phyloP scores from a whole-genome alignment of 2,113 vertebrate species.

The Halcyon senegalensis region DNA sequence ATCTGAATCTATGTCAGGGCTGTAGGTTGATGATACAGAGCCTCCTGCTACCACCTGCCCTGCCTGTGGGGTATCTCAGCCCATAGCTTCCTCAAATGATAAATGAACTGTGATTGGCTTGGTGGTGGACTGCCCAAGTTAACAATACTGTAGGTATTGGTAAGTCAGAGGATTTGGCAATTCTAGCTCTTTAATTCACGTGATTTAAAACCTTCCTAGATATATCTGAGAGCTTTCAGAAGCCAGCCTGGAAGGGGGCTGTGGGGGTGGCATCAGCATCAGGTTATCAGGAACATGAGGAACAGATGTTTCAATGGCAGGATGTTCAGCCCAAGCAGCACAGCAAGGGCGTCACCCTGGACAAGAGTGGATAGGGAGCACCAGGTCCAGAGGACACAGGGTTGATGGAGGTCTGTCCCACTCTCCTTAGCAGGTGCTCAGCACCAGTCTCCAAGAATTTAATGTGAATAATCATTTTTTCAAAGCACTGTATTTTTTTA shows the following conservation, averaged over 20 bases:
- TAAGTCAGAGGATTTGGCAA: neutral
- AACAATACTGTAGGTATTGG: neutral
- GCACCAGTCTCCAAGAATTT: neutral
- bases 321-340: neutral
- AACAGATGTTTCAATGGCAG: neutral
- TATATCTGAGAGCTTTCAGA: neutral
- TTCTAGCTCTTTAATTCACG: neutral
- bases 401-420: neutral
- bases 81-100: neutral
- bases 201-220: neutral
- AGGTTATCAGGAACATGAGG: neutral
- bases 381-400: neutral
- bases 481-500: neutral
- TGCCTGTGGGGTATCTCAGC: neutral
- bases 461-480: neutral
- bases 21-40: neutral
- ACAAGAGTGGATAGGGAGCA: neutral
- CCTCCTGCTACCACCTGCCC: neutral
- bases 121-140: neutral
- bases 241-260: neutral
- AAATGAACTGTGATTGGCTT: neutral
- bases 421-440: neutral
- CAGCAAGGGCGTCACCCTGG: no score
- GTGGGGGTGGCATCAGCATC: rapidly evolving
- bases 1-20: neutral